Percentiles rank a stretch among this genome's conserved stretches.
Conservation (phyloP, 2,888 invertebrate genomes). For the Augochlorella aurata region DNA sequence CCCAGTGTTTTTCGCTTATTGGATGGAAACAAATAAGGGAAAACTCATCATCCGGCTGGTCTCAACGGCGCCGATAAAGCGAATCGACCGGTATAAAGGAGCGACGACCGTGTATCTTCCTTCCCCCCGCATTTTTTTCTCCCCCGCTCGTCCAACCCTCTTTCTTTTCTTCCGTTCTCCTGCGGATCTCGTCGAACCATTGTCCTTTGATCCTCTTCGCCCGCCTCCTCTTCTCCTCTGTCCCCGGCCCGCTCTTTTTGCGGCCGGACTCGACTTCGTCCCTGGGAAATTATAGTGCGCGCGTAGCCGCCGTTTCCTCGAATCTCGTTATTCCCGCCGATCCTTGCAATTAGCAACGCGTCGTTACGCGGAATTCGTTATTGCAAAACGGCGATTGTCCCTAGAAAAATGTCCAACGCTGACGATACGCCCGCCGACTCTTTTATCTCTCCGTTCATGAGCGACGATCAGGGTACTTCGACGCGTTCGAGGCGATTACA, state of each 20-base stretch:
- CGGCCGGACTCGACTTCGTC: slow-evolving; percentile 18
- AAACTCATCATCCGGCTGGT: slow-evolving; percentile 70
- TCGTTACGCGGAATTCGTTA: slow-evolving; percentile 41
- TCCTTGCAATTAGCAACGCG: slow-evolving; percentile 37
- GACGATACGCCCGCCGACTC: not conserved
- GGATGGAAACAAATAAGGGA: slow-evolving; percentile 73
- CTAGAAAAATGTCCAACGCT: not conserved
- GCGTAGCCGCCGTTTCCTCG: slow-evolving; percentile 33
- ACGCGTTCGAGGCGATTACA: no score
- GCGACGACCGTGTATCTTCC: slow-evolving; percentile 1
- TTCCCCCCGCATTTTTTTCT: no score
- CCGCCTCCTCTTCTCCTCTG: not conserved
- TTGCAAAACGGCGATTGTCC: slow-evolving; percentile 16
- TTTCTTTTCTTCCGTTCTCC: not conserved
- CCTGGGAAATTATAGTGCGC: slow-evolving; percentile 40
- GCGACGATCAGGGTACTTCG: no score
- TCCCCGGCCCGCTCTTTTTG: slow-evolving; percentile 21
- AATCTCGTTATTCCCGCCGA: slow-evolving; percentile 25
- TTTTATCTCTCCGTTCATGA: not conserved
- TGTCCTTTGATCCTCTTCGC: slow-evolving; percentile 27
- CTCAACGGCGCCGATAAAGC: slow-evolving; percentile 71
- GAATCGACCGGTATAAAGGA: slow-evolving; percentile 68
- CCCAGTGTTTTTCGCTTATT: slow-evolving; percentile 64
- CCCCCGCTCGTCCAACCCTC: not conserved
- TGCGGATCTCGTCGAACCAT: slow-evolving; percentile 24